Conservation (phyloP, 2,888 invertebrate genomes). For the Netelia fuscicornis region DNA sequence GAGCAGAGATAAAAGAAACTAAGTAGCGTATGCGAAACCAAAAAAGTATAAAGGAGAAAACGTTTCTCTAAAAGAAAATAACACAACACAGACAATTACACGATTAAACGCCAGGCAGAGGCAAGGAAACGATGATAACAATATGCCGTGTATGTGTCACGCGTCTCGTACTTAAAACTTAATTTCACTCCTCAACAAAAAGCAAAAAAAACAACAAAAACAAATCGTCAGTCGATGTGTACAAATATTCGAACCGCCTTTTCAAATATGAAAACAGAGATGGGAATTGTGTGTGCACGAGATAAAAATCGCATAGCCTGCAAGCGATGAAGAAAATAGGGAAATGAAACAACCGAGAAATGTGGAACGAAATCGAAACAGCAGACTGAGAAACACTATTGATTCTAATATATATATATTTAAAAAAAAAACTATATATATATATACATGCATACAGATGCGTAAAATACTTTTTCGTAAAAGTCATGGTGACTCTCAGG, state of each 20-base stretch:
- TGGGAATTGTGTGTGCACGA: background rate
- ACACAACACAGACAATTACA: background rate
- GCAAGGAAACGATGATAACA: background rate
- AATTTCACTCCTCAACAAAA: background rate
- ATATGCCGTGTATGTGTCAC: conserved; percentile 9
- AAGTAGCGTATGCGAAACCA: conserved; percentile 45
- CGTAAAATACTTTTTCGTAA: conserved; percentile 34
- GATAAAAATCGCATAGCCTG: conserved; percentile 10
- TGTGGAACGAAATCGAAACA: conserved; percentile 24
- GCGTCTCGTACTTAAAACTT: conserved; percentile 40
- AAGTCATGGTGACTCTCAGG: conserved; percentile 29
- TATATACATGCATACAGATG: conserved; percentile 9
- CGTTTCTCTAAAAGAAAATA: background rate
- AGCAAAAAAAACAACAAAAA: conserved; percentile 10
- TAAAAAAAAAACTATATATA: conserved; percentile 1
- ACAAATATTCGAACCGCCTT: too few species aligned
- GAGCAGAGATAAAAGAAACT: conserved; percentile 19
- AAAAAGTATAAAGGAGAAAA: conserved; percentile 12
- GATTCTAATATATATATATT: conserved; percentile 37
- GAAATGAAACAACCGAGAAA: conserved; percentile 43
- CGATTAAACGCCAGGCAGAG: background rate
- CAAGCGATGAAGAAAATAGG: background rate
- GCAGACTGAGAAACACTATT: conserved; percentile 24
- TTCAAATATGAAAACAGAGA: conserved; percentile 51
- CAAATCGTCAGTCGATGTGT: background rate